Base-by-base conservation (phyloP, 2,888 invertebrate genomes). In the Muscina levida region DNA sequence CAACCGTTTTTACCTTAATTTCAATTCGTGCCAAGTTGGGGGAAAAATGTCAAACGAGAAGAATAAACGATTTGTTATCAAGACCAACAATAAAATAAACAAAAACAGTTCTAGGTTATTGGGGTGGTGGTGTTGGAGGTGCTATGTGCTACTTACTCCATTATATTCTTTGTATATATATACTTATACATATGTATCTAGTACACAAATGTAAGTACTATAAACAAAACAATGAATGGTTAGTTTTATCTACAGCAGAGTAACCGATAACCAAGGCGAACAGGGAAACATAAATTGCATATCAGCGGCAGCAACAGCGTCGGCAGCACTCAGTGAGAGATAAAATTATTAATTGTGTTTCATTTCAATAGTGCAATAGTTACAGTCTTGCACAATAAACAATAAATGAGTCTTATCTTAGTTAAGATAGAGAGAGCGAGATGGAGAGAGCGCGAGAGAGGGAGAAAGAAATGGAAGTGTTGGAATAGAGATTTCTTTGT, bases 31-130 rank as follows among this genome's bases (percentile, higher is more conserved):
- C 13, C 11, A 53, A 31, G 13, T 51, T 26, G 42, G 42, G 19
- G 17, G 46, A 56, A 42, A 70, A 57, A 31, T 31, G 31, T 31
- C 31, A 72, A 70, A 68, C 19, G 62, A 57, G 42, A 68, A 56
- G 53, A 39, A 15, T 19, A 13, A 53, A 22, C 51, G 39, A 37
- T 68, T 76, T 72, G 62, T 75, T 81, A 81, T 81, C 81, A 68
- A 22, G 44, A n/a, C 15, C 31, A 71, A 53, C 66, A 5, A 39
- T n/a, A 26, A 46, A 71, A 73, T 74, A 72, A 72, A 77, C 8
- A 72, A 22, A 53, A 56, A 68, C 22, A 42, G 57, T 81, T 77
- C 68, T 81, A 67, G 77, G 81, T 75, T 48, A 81, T 46, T 81
- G 74, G 74, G 62, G 53, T 75, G 68, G 26, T 5, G 13, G 13